phyloP scores from a whole-genome alignment of 2,113 vertebrate genomes.

The Eulemur rufifrons region DNA sequence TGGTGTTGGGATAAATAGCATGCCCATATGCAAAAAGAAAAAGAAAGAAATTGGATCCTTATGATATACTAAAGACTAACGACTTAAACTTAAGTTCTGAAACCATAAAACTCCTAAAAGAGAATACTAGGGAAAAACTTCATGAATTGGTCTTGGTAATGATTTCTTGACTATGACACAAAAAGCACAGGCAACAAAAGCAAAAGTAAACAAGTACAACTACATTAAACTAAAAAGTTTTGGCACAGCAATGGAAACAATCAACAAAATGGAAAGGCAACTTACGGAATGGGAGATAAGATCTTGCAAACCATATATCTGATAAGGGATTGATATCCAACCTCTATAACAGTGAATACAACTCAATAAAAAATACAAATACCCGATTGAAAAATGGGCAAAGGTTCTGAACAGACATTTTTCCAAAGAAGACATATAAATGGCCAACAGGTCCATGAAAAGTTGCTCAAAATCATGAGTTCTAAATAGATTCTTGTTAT shows the following conservation, averaged over 20 bases:
- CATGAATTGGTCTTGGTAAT: background rate
- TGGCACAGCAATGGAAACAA: background rate
- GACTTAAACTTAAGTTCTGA: background rate
- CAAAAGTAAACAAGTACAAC: background rate
- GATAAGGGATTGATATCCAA: background rate
- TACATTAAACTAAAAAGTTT: background rate
- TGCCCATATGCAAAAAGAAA: background rate
- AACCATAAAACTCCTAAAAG: background rate
- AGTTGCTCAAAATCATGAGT: too few relatives aligned
- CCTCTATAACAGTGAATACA: background rate
- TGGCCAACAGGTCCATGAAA: background rate
- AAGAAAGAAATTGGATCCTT: background rate
- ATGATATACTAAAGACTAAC: background rate
- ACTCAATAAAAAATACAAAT: background rate
- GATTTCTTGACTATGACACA: too few relatives aligned
- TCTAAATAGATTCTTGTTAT: too few relatives aligned
- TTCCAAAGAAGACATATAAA: background rate
- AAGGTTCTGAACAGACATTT: too few relatives aligned
- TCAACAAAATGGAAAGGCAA: background rate
- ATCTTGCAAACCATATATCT: background rate
- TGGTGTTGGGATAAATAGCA: background rate
- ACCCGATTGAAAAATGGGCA: background rate
- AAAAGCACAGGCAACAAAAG: background rate
- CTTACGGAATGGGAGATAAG: background rate
- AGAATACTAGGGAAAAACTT: background rate